These are phyloP conservation scores for Anoura caudifer DNA, from an alignment of 2,113 vertebrate genomes.

Conservation along the genomic window DNA sequence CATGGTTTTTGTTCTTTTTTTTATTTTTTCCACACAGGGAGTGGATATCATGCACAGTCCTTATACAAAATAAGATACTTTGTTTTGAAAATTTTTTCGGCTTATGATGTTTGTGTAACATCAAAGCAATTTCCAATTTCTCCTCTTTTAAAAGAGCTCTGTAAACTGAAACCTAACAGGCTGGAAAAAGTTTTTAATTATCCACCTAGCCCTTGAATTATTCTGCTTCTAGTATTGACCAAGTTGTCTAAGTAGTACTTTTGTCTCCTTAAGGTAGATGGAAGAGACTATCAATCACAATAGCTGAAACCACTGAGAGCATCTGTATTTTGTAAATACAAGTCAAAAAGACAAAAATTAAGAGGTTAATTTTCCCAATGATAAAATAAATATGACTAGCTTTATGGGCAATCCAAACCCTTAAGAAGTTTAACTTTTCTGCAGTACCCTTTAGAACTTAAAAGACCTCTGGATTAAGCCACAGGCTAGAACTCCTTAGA, in stretches of 20 bases:
- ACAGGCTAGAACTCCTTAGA: not conserved
- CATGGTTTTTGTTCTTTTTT: not conserved
- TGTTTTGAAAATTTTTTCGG: not conserved
- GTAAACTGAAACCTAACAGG: conserved; percentile 16
- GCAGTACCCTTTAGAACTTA: conserved; percentile 2
- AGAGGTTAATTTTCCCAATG: not conserved
- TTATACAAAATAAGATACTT: conserved; percentile 36
- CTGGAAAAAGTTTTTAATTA: conserved; percentile 7
- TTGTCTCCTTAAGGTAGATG: not conserved
- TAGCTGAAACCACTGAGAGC: not conserved
- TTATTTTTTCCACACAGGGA: not conserved
- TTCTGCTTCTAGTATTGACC: not conserved
- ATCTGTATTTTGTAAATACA: conserved; percentile 25
- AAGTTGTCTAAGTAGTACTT: not conserved
- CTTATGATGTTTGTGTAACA: not conserved
- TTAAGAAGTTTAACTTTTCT: not conserved
- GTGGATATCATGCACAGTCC: not conserved
- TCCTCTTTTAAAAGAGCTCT: not conserved
- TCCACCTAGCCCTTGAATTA: not conserved
- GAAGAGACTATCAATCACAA: conserved; percentile 9
- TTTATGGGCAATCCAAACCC: not conserved
- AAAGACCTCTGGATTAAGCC: not conserved
- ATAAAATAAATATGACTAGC: not conserved
- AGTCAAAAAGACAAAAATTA: conserved; percentile 40
- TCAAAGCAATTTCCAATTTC: not conserved